Evolutionary conservation across 2,888 invertebrate species (phyloP), one percentile per base, ranked within the genome.

Genomic region (Thysanoteuthis rhombus): DNA sequence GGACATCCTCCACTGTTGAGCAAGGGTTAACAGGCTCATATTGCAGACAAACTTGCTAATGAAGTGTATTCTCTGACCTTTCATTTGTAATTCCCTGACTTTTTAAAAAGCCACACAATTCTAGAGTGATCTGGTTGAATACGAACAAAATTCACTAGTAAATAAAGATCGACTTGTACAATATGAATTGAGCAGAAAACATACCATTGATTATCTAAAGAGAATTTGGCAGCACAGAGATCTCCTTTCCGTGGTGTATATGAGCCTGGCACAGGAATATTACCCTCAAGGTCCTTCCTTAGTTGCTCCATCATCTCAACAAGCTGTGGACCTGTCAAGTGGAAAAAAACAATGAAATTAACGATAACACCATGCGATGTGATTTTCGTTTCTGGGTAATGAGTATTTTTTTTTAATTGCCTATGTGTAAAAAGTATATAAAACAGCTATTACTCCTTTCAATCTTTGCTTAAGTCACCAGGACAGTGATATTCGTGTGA

Each of bases 211-310:
- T 98, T 98, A 96, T 99, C 99, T 47, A 98, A 97, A 98, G 96
- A 96, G 97, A 99, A 99, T 96, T 98, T 98, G 58, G 99, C 99
- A 39, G 99, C 99, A 96, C 99, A 99, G 47, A 99, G 97, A 93
- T 99, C 98, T 32, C 97, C 97, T 94, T 98, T 98, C 96, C 98
- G 98, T 0, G 99, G 99, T 12, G 98, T 98, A 97, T 98, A 99
- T 0, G 99, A 98, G 32, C 99, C 99, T 25, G 98, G 98, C 91
- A 99, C 97, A 6, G 99, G 99, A 92, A 99, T 98, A 97, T 98
- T 98, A 0, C 98, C 97, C 42, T 95, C 96, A 96, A 99, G 98
- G 96, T 99, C 99, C 96, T 98, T 98, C 94, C 99, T 98, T 94
- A 99, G 97, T 96, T 99, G 98, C 8, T 98, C 98, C 98, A 99